These are phyloP conservation scores for Muntiacus reevesi DNA, from an alignment of 2,113 vertebrate species.

Conservation along the genomic window DNA sequence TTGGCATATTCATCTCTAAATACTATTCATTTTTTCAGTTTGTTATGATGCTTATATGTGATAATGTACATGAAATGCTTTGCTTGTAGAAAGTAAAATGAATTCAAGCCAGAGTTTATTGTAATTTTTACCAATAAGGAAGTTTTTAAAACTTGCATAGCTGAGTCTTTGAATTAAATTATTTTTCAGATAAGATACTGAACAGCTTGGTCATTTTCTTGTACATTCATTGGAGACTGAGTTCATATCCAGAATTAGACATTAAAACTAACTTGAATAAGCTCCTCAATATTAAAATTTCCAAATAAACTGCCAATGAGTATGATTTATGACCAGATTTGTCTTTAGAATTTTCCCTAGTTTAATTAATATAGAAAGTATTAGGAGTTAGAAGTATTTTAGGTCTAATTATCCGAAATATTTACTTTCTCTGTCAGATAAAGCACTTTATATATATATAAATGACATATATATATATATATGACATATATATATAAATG, in stretches of 20 bases:
- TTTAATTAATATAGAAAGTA: not conserved
- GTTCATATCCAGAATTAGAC: not conserved
- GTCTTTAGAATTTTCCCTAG: not conserved
- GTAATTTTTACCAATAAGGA: not conserved
- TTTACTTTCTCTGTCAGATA: not conserved
- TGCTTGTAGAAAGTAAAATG: not conserved
- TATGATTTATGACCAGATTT: not conserved
- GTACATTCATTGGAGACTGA: not conserved
- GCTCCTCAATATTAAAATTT: not conserved
- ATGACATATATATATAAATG: too few species aligned
- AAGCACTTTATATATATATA: not conserved
- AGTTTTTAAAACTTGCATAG: not conserved
- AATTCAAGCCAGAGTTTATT: not conserved
- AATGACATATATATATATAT: not conserved
- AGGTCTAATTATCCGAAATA: not conserved
- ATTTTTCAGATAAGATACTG: not conserved
- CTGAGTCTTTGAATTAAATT: not conserved
- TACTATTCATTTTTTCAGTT: not conserved
- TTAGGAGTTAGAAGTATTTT: not conserved
- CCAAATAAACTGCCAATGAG: not conserved
- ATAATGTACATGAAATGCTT: not conserved
- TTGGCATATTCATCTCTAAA: not conserved
- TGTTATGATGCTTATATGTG: not conserved
- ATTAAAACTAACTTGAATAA: not conserved
- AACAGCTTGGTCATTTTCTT: not conserved